phyloP scores from a whole-genome alignment of 1,140 invertebrate genomes.

The Aphelinus certus region DNA sequence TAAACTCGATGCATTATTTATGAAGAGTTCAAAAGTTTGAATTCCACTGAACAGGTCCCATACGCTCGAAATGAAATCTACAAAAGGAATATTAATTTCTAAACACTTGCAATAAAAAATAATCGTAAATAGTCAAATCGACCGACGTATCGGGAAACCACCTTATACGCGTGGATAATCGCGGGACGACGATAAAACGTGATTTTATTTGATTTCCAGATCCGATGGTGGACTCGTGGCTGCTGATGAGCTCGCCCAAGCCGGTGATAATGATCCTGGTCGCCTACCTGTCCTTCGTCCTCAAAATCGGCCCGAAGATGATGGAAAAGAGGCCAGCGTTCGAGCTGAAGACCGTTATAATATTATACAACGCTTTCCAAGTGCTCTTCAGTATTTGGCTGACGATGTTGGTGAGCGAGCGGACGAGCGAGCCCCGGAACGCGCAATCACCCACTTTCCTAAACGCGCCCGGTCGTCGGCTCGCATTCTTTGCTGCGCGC shows the following conservation, averaged over 20 bases:
- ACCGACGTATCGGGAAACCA: too few species aligned
- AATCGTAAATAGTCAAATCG: too few species aligned
- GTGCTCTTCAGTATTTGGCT: conserved; percentile 75
- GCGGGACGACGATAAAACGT: background rate
- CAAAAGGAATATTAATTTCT: too few species aligned
- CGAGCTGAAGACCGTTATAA: conserved; percentile 71
- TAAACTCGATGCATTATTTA: too few species aligned
- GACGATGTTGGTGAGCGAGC: conserved; percentile 66
- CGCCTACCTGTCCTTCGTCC: conserved; percentile 73
- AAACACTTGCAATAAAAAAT: too few species aligned
- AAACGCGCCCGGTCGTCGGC: background rate
- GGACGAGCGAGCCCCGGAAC: too few species aligned
- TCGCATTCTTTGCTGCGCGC: too few species aligned
- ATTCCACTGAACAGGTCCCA: too few species aligned
- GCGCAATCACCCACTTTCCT: background rate
- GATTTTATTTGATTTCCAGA: conserved; percentile 56
- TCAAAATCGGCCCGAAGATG: conserved; percentile 75
- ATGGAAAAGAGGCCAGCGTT: conserved; percentile 77
- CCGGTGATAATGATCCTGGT: conserved; percentile 73
- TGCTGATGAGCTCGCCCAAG: conserved; percentile 75
- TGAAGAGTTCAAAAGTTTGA: too few species aligned
- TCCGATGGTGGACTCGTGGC: conserved; percentile 74
- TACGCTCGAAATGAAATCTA: too few species aligned
- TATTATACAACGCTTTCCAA: conserved; percentile 77
- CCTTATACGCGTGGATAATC: too few species aligned